Evolutionary conservation across 1,140 invertebrate species (phyloP), one percentile per base, ranked within the genome.

Genomic region (Teleopsis dalmanni): DNA sequence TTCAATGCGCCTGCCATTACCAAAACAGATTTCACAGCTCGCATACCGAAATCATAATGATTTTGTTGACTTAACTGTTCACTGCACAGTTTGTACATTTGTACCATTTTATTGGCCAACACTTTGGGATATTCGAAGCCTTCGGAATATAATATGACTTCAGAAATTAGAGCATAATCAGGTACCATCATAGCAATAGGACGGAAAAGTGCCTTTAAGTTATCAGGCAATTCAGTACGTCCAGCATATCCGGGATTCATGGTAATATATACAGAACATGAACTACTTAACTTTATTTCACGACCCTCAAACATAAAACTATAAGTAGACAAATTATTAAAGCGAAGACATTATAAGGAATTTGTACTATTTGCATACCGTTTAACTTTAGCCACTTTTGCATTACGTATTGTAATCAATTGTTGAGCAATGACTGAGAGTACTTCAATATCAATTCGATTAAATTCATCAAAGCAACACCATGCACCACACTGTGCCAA

Each of bases 171-270:
- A 13, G 83, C 87, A 62, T 92, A 92, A 74, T 95, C 87, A 0
- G 91, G 91, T 35, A 93, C 88, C 89, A 93, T 93, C 90, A 94
- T 93, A 3, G 89, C 81, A 42, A 95, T 83, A 0, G 90, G 88
- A 52, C 91, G 78, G 65, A 95, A 95, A 1, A 93, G 67, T 0
- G 88, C 87, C 70, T 91, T 89, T 19, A 89, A 68, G 67, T 89
- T 90, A 59, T 89, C 87, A 0, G 87, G 87, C 35, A 90, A 62
- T 62, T 88, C 86, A 0, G 88, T 91, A 47, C 88, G 75, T n/a
- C 88, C 89, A 8, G 88, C 89, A 63, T 91, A 91, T 13, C 88
- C 88, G 0, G 88, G 88, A 74, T 91, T 91, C 84, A 87, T 87
- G 0, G 91, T 95, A 47, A 95, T 91, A 57, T 93, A 95, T 1